These are phyloP conservation scores for Druon quercuslanigerum DNA, from an alignment of 1,140 invertebrate genomes.

Conservation along the genomic window DNA sequence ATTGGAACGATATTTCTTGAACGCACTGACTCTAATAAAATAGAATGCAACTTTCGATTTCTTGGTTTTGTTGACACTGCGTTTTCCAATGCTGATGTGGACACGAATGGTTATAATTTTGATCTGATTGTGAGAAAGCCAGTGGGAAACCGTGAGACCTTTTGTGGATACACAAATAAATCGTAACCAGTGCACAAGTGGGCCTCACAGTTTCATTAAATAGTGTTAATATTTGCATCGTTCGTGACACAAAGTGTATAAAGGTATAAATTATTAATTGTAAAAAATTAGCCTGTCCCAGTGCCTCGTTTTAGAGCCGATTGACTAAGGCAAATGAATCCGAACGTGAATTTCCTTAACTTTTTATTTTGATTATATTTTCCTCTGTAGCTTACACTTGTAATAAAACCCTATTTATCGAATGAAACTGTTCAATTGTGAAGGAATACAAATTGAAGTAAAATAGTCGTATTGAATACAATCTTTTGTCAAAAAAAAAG, in stretches of 20 bases:
- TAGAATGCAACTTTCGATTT: too few species aligned
- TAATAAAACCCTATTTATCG: background rate
- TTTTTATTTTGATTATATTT: background rate
- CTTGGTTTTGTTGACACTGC: too few species aligned
- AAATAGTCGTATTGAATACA: background rate
- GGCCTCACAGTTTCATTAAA: too few species aligned
- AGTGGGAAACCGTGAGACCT: too few species aligned
- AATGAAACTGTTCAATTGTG: background rate
- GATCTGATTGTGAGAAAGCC: too few species aligned
- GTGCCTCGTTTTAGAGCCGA: slow-evolving; percentile 30
- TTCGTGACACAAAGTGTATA: slow-evolving; percentile 18
- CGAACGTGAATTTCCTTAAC: background rate
- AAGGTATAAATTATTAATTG: slow-evolving; percentile 29
- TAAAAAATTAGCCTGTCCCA: slow-evolving; percentile 26
- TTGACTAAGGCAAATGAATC: slow-evolving; percentile 29
- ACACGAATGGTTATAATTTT: too few species aligned
- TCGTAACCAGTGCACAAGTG: too few species aligned
- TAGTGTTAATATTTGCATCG: too few species aligned
- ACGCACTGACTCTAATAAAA: too few species aligned
- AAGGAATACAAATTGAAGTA: background rate
- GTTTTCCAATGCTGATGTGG: too few species aligned
- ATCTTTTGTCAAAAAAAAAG: background rate
- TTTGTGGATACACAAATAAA: too few species aligned
- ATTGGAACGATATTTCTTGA: too few species aligned
- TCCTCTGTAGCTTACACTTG: slow-evolving; percentile 21